A percentile compares a stretch with the other conserved stretches of the same genome.
These are phyloP conservation scores for Sula dactylatra DNA, from an alignment of 2,113 vertebrate species.

Conservation along the genomic window DNA sequence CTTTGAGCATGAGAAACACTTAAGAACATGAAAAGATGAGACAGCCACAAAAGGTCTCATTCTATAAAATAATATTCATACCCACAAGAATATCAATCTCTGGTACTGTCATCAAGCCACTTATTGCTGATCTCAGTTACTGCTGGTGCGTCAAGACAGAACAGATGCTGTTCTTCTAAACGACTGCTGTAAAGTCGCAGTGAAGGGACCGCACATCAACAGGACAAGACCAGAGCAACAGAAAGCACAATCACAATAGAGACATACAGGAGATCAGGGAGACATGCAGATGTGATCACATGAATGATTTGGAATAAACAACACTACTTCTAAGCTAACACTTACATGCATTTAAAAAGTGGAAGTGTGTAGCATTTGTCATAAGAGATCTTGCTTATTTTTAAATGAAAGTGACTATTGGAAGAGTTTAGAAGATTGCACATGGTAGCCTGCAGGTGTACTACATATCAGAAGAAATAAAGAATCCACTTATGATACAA, in stretches of 20 bases:
- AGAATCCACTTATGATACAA: neutral
- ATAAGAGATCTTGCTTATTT: neutral
- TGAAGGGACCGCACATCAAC: neutral
- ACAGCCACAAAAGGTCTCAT: neutral
- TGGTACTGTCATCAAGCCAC: neutral
- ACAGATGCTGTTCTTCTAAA: neutral
- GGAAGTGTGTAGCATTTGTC: neutral
- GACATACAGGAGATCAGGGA: neutral
- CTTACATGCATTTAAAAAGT: neutral
- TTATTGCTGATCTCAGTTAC: neutral
- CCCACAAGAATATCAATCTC: neutral
- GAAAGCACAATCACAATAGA: neutral
- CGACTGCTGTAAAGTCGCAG: neutral
- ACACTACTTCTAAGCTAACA: neutral
- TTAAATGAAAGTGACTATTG: neutral
- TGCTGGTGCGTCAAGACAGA: neutral
- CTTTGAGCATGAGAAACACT: neutral
- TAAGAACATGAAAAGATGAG: neutral
- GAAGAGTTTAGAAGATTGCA: neutral
- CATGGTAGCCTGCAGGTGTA: neutral
- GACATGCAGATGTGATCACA: neutral
- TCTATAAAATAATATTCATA: neutral
- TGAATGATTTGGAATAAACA: neutral
- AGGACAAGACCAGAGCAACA: neutral
- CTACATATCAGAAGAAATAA: neutral